A percentile compares a stretch with the other conserved stretches of the same genome.
These are phyloP conservation scores for Oligia strigilis DNA, from an alignment of 2,888 invertebrate genomes.

Conservation along the genomic window DNA sequence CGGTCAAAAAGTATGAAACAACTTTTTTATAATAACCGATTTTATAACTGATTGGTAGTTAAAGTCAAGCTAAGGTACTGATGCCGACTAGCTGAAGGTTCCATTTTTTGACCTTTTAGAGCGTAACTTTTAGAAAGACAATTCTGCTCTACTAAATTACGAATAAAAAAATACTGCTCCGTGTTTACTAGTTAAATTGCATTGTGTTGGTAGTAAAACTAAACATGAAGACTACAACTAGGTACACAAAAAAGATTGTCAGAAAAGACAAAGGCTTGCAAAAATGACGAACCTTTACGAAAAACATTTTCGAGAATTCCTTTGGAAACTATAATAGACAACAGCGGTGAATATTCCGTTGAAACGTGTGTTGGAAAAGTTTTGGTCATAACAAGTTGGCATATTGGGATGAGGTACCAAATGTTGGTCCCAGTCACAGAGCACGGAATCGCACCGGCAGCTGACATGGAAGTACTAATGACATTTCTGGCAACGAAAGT, in stretches of 20 bases:
- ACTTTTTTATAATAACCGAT: too few species aligned
- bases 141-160: not conserved
- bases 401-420: not conserved
- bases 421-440: not conserved
- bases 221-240: not conserved
- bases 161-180: not conserved
- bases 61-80: not conserved
- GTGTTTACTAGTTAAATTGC: not conserved
- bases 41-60: not conserved
- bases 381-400: conserved; percentile 4
- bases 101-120: not conserved
- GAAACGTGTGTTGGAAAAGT: conserved; percentile 4
- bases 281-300: not conserved
- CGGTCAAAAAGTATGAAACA: too few species aligned
- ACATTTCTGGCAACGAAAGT: not conserved
- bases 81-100: not conserved
- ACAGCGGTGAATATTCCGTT: conserved; percentile 10
- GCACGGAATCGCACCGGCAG: not conserved
- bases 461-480: not conserved
- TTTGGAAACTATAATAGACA: conserved; percentile 12
- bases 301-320: conserved; percentile 10
- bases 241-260: not conserved
- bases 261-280: not conserved
- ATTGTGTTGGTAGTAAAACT: not conserved
- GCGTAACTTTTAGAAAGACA: not conserved